phyloP scores from a whole-genome alignment of 2,888 invertebrate species.

The Lamellibrachia columna region DNA sequence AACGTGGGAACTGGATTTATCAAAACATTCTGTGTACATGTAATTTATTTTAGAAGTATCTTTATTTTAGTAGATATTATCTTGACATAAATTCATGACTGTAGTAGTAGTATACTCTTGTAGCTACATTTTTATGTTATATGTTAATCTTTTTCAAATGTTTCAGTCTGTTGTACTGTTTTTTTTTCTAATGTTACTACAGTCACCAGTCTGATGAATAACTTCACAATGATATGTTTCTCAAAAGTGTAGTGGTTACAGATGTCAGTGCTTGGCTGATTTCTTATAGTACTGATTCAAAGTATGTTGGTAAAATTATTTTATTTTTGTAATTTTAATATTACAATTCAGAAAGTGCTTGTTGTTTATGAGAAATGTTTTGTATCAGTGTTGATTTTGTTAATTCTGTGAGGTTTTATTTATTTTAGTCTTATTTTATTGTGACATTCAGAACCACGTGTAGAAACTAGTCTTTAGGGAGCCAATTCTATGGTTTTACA shows the following conservation, averaged over 20 bases:
- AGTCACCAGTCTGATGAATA: no score
- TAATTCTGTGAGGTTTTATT: not conserved
- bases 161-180: no score
- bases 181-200: no score
- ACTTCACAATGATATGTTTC: not conserved
- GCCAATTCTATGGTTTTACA: not conserved
- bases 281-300: not conserved
- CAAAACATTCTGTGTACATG: not conserved
- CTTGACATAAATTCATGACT: not conserved
- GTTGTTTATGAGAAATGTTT: not conserved
- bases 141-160: no score
- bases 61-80: not conserved
- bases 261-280: not conserved
- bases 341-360: not conserved
- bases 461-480: slow-evolving; percentile 5
- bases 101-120: not conserved
- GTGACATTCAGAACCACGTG: slow-evolving; percentile 9
- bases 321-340: not conserved
- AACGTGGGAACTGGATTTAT: not conserved
- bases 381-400: not conserved
- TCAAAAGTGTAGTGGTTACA: not conserved
- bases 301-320: not conserved
- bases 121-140: no score
- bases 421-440: not conserved
- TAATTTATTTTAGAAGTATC: not conserved